Evolutionary conservation across 2,113 vertebrate species (phyloP), one percentile per base, ranked within the genome.

Genomic region (Laterallus jamaicensis): DNA sequence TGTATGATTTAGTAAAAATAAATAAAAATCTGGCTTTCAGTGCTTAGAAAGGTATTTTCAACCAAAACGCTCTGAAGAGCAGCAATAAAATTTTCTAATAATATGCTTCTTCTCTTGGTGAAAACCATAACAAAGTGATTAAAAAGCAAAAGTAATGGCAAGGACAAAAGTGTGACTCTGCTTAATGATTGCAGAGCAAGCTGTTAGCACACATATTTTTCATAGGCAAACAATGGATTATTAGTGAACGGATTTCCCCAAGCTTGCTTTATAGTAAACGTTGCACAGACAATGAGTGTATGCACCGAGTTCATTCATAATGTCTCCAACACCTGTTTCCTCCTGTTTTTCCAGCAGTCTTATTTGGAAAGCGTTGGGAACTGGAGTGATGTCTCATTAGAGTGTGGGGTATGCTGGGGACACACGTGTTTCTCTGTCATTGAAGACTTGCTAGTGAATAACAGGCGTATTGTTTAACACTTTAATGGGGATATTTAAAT

Each of bases 281-380:
- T 92, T 92, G 92, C 26, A 54, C 3, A 60, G 96, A 96, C 86
- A 86, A 96, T 93, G 93, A 88, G 68, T 91, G 42, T 70, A 55
- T 58, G 50, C 49, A 29, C 91, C 28, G 55, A 93, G 97, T 97
- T 88, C 91, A 94, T 98, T 98, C 98, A 97, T 97, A 98, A 95
- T 94, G 94, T 88, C 91, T 95, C 84, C 92, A 91, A 96, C 98
- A 98, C 98, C 98, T 99, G 98, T 97, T 98, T 98, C 97, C 98
- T 97, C 97, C 97, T 97, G 96, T 97, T 98, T 97, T 95, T 89
- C 88, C 81, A 95, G 52, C 87, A 85, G 42, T 84, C 90, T 92
- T 79, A 29, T 69, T 95, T 86, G 91, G 88, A 59, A 58, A 77
- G 87, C 22, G 24, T 59, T 75, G 87, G 87, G 75, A 86, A 81